These are phyloP conservation scores for Drosophila diplacantha DNA, from an alignment of 2,888 invertebrate species.

Conservation along the genomic window DNA sequence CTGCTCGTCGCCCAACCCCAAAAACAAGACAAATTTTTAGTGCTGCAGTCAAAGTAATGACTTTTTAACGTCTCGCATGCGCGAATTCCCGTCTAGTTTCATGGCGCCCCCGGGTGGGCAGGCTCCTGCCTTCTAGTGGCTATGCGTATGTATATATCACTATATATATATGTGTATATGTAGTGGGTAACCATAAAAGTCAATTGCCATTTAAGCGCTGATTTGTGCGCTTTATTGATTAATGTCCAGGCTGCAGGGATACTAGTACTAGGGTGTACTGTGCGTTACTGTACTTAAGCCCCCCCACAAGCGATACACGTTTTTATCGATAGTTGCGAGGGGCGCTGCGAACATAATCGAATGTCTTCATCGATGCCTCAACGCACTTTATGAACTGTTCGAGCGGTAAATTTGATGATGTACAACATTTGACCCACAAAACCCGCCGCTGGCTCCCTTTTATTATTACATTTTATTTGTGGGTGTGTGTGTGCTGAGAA, in stretches of 20 bases:
- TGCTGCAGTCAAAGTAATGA: conserved; percentile 55
- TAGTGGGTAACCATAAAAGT: conserved; percentile 48
- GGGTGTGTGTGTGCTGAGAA: conserved; percentile 19
- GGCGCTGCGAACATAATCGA: conserved; percentile 17
- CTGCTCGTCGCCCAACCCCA: not conserved
- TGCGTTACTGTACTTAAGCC: not conserved
- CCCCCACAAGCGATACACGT: conserved; percentile 27
- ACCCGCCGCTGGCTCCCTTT: conserved; percentile 12
- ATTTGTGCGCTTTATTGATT: conserved; percentile 63
- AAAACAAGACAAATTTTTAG: conserved; percentile 59
- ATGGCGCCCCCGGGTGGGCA: conserved; percentile 41
- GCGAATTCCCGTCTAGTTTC: conserved; percentile 24
- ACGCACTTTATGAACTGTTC: conserved; percentile 53
- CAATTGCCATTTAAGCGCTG: conserved; percentile 60
- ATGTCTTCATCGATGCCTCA: conserved; percentile 39
- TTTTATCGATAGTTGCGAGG: conserved; percentile 50
- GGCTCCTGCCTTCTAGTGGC: not conserved
- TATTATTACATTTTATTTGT: conserved; percentile 20
- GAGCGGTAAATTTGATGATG: conserved; percentile 64
- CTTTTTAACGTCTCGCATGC: conserved; percentile 54
- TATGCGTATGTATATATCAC: not conserved
- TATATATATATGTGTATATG: not conserved
- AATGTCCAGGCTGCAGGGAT: conserved; percentile 25
- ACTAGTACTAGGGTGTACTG: not conserved
- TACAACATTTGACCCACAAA: conserved; percentile 50